Evolutionary conservation across 2,888 invertebrate species (phyloP).

Genomic region (Neelides folsomi): DNA sequence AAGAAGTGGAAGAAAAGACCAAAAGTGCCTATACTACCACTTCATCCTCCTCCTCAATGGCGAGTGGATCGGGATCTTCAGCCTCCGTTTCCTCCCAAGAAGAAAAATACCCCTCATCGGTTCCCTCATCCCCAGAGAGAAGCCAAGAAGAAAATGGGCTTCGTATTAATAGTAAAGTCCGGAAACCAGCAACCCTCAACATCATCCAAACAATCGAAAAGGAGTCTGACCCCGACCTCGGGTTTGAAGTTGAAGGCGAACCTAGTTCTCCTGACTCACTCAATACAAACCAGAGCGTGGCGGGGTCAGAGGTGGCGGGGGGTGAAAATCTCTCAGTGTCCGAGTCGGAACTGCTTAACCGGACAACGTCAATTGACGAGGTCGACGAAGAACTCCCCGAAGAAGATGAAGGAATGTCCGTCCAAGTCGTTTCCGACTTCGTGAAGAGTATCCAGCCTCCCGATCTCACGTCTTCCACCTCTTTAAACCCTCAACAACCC

Average conservation of each 20-base stretch:
- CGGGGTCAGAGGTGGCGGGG: constrained; percentile 28
- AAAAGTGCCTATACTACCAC: constrained; percentile 1
- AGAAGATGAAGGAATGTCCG: constrained; percentile 10
- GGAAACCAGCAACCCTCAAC: constrained; percentile 1
- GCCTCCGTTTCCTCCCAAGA: not conserved
- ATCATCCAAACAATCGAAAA: not conserved
- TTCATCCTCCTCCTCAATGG: constrained; percentile 4
- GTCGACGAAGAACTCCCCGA: constrained; percentile 33
- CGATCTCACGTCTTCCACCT: not conserved
- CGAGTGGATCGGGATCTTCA: not conserved
- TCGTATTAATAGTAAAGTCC: not conserved
- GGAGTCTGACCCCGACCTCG: too few species aligned
- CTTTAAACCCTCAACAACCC: not conserved
- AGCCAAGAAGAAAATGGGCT: constrained; percentile 6
- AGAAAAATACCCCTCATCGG: not conserved
- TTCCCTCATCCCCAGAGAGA: constrained; percentile 10
- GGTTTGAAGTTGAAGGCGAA: constrained; percentile 11
- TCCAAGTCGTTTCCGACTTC: not conserved
- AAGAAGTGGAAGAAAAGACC: constrained; percentile 4
- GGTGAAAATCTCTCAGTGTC: constrained; percentile 27
- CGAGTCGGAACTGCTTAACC: constrained; percentile 30
- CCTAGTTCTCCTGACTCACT: constrained; percentile 33
- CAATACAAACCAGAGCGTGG: constrained; percentile 33
- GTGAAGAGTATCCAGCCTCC: not conserved
- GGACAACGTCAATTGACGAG: constrained; percentile 33